A percentile compares a stretch with the other conserved stretches of the same genome.
Evolutionary conservation across 2,113 vertebrate species (phyloP).

Genomic region (Litocranius walleri): DNA sequence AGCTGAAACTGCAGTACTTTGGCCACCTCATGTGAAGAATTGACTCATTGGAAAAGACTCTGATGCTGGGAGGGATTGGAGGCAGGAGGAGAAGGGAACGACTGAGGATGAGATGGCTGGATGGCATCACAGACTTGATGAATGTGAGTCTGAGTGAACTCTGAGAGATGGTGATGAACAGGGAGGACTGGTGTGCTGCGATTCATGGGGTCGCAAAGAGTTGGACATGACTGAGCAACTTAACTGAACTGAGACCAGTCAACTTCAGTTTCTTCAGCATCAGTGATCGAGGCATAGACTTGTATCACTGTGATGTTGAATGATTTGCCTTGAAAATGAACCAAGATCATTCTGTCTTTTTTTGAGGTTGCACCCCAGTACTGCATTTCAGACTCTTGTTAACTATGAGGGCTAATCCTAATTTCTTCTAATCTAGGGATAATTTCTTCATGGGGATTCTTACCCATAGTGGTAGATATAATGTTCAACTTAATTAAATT

Average conservation of each 20-base stretch:
- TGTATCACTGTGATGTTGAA: background rate
- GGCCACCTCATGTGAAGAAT: too few relatives aligned
- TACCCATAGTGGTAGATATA: background rate
- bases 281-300: background rate
- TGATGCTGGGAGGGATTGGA: too few relatives aligned
- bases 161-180: too few relatives aligned
- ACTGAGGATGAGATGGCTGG: too few relatives aligned
- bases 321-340: background rate
- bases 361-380: background rate
- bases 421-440: background rate
- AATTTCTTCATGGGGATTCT: background rate
- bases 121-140: too few relatives aligned
- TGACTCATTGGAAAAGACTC: too few relatives aligned
- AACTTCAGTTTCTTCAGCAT: background rate
- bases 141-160: too few relatives aligned
- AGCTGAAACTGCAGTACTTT: too few relatives aligned
- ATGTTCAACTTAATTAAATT: background rate
- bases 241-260: background rate
- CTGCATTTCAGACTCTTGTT: background rate
- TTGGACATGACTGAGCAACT: too few relatives aligned
- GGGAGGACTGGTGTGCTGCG: too few relatives aligned
- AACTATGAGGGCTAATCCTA: background rate
- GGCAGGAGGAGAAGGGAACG: too few relatives aligned
- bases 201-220: too few relatives aligned
- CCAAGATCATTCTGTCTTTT: background rate